Base-by-base conservation (phyloP, 1,140 invertebrate species). In the Drosophila pruinosa region DNA sequence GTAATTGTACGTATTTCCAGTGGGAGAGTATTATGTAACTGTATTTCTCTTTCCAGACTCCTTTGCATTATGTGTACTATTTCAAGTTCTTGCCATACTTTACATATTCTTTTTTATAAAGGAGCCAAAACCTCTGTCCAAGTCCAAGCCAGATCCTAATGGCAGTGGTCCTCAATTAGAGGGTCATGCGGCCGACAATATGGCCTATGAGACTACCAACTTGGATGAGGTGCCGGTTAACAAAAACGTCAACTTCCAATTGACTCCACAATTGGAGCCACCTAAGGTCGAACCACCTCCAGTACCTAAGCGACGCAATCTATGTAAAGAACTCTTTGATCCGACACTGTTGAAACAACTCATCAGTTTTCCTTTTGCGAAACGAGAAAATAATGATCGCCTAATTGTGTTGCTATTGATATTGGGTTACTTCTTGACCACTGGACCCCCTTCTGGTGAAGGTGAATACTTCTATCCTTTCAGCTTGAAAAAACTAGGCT, bases 401-500 rank as follows among this genome's bases (percentile, higher is more conserved):
- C 36, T 88, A 41, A 19, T 89, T 8, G 34, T 91, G 43, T 39
- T 88, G 48, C 21, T 89, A 8, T 41, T 91, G 39, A 65, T 91
- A 10, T 58, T 79, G 17, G 86, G 75, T 2, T 91, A 89, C 43
- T 88, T 91, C 31, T 50, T 91, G 17, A 89, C 90, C 0, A 22
- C 89, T 4, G 91, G 91, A 2, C 90, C 91, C 4, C 64, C 53
- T 0, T 45, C 73, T 2, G 91, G 88, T 8, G 91, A 91, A 36
- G 85, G 78, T 1, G 89, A 90, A 34, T 90, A 89, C 41, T 89
- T 78, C 72, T 91, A 91, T 52, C 77, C 85, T 6, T 91, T 81
- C 39, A 85, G 82, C 0, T 28, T 91, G 5, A 89, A 78, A 24
- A 89, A 89, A 24, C 52, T 91, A 0, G 89, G 83, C 48, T 91